Evolutionary conservation across 1,140 invertebrate species (phyloP).

Genomic region (Amyelois transitella): DNA sequence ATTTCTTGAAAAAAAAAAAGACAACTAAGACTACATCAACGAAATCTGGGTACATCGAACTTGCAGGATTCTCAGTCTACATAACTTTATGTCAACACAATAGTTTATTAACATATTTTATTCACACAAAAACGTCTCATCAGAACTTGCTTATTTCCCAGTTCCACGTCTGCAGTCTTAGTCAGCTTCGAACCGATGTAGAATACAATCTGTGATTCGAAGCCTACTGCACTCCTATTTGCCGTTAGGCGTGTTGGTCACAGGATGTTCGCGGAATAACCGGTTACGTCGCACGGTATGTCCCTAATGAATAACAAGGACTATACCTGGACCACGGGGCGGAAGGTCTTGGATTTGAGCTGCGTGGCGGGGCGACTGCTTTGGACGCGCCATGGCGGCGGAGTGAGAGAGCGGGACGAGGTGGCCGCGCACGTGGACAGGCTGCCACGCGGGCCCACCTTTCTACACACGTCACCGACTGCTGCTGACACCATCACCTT

Average conservation of each 20-base stretch:
- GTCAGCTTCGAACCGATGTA: neutral
- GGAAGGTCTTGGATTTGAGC: slow-evolving; percentile 52
- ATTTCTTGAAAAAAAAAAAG: neutral
- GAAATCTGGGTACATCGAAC: neutral
- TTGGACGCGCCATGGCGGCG: slow-evolving; percentile 58
- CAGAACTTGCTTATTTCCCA: neutral
- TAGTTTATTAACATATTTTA: neutral
- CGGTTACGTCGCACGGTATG: neutral
- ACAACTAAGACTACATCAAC: neutral
- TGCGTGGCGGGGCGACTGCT: slow-evolving; percentile 60
- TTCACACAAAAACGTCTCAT: neutral
- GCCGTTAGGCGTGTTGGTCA: neutral
- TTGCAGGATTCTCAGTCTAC: neutral
- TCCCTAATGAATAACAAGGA: neutral
- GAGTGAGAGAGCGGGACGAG: slow-evolving; percentile 41
- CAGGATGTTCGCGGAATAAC: neutral
- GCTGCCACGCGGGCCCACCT: slow-evolving; percentile 36
- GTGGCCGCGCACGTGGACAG: slow-evolving; percentile 21
- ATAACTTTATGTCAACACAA: neutral
- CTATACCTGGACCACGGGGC: slow-evolving; percentile 65
- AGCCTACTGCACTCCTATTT: neutral
- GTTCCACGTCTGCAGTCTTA: slow-evolving; percentile 7
- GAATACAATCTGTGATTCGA: too few species aligned
- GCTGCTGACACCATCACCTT: slow-evolving; percentile 16
- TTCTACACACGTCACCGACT: slow-evolving; percentile 49